These are phyloP conservation scores for Drosophila pseudoananassae DNA, from an alignment of 1,140 invertebrate genomes.

Conservation along the genomic window DNA sequence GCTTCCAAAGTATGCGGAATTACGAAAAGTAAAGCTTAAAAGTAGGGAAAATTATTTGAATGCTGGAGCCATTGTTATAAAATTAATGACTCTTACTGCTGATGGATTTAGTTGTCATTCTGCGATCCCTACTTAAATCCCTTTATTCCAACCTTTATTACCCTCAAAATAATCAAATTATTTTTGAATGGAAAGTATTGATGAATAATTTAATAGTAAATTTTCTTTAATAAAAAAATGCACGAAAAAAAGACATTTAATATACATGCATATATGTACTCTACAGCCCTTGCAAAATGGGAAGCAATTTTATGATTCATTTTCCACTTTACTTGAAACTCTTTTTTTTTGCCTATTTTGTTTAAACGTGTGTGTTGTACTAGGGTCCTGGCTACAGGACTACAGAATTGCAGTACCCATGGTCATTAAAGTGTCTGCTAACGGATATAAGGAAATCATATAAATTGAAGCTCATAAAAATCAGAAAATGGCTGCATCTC, in stretches of 20 bases:
- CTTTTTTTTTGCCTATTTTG: conserved; percentile 8
- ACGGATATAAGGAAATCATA: conserved; percentile 75
- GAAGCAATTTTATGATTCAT: conserved; percentile 62
- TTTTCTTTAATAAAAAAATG: conserved; percentile 11
- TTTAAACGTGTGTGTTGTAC: too few species aligned
- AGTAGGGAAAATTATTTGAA: conserved; percentile 51
- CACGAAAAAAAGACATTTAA: neutral
- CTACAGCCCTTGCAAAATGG: conserved; percentile 18
- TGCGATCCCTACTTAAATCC: neutral
- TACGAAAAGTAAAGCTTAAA: neutral
- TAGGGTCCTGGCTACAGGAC: conserved; percentile 15
- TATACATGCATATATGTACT: neutral
- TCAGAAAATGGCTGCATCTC: conserved; percentile 62
- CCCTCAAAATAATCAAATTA: conserved; percentile 13
- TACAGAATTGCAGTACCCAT: conserved; percentile 10
- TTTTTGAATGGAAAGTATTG: conserved; percentile 5
- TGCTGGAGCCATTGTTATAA: conserved; percentile 18
- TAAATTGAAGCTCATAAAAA: conserved; percentile 79
- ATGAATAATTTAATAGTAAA: conserved; percentile 68
- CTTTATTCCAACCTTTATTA: neutral
- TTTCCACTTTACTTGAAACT: conserved; percentile 38
- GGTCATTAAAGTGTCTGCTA: conserved; percentile 39
- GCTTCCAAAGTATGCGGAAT: conserved; percentile 24
- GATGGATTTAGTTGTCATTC: conserved; percentile 44
- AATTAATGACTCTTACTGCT: conserved; percentile 60